Conservation (phyloP, 2,797 vertebrate genomes). For the Dendrocincla fuliginosa region DNA sequence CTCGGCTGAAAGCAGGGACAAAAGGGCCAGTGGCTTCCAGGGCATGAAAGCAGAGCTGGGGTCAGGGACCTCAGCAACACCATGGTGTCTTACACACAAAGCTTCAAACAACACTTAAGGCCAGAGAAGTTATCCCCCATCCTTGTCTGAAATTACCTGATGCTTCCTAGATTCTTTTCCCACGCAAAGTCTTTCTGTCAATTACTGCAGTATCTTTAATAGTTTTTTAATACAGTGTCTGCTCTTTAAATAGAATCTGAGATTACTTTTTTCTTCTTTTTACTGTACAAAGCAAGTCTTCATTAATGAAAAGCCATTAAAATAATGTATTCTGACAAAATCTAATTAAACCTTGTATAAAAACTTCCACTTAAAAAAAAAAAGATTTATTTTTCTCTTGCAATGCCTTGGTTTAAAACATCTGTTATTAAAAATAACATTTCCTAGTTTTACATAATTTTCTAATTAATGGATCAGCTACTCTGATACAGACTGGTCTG, state of each 20-base stretch:
- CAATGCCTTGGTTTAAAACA: conserved; percentile 30
- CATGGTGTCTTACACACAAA: background rate
- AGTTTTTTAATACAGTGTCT: conserved; percentile 56
- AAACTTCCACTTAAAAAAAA: conserved; percentile 20
- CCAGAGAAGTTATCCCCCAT: background rate
- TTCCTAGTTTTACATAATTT: conserved; percentile 18
- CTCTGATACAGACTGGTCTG: background rate
- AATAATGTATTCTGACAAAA: conserved; percentile 75
- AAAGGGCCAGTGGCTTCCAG: background rate
- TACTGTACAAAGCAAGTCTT: conserved; percentile 69
- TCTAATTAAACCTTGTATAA: conserved; percentile 76
- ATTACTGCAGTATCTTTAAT: conserved; percentile 10
- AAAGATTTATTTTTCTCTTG: conserved; percentile 47
- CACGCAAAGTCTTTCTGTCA: background rate
- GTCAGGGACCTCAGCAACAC: background rate
- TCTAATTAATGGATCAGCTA: conserved; percentile 37
- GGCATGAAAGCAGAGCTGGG: background rate
- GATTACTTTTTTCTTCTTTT: conserved; percentile 66
- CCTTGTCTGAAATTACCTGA: background rate
- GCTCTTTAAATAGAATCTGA: conserved; percentile 66
- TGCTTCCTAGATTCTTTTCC: background rate
- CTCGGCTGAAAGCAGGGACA: background rate
- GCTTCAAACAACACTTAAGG: background rate
- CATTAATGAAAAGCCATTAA: conserved; percentile 77
- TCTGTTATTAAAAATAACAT: conserved; percentile 49